These are phyloP conservation scores for Schizotus pectinicornis DNA, from an alignment of 2,888 invertebrate species.

Conservation along the genomic window DNA sequence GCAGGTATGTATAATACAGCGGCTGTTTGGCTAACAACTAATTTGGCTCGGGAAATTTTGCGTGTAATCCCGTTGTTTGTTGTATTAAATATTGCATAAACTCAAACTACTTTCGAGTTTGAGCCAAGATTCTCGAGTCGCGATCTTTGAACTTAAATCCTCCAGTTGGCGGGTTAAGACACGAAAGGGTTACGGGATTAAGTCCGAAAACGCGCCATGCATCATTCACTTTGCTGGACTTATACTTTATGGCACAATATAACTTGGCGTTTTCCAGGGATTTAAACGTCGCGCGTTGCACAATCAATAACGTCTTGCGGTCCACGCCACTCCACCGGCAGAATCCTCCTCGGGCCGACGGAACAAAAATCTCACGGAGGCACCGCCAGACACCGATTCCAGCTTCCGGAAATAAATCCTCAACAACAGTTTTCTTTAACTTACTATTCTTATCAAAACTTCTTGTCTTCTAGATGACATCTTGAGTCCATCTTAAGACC, in stretches of 20 bases:
- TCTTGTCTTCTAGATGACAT: too few relatives aligned
- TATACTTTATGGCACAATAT: constrained; percentile 30
- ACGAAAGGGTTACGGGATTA: constrained; percentile 43
- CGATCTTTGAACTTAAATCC: constrained; percentile 52
- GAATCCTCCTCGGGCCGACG: background rate
- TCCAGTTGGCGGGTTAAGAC: constrained; percentile 41
- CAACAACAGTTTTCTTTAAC: too few relatives aligned
- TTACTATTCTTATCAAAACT: too few relatives aligned
- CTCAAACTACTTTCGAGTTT: constrained; percentile 51
- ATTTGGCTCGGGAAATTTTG: constrained; percentile 24
- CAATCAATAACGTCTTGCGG: background rate
- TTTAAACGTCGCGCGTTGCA: constrained; percentile 8
- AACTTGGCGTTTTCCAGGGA: constrained; percentile 19
- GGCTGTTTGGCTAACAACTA: constrained; percentile 22
- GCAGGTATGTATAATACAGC: background rate
- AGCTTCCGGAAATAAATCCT: too few relatives aligned
- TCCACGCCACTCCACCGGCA: background rate
- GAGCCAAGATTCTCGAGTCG: constrained; percentile 43
- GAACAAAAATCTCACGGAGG: background rate
- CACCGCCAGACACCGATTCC: too few relatives aligned
- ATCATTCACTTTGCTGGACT: constrained; percentile 39
- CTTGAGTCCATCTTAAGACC: too few relatives aligned
- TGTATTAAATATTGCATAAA: constrained; percentile 56
- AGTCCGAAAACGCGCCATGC: constrained; percentile 39
- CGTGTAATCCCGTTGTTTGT: constrained; percentile 53